Evolutionary conservation across 1,140 invertebrate genomes (phyloP).

Genomic region (Battus philenor): DNA sequence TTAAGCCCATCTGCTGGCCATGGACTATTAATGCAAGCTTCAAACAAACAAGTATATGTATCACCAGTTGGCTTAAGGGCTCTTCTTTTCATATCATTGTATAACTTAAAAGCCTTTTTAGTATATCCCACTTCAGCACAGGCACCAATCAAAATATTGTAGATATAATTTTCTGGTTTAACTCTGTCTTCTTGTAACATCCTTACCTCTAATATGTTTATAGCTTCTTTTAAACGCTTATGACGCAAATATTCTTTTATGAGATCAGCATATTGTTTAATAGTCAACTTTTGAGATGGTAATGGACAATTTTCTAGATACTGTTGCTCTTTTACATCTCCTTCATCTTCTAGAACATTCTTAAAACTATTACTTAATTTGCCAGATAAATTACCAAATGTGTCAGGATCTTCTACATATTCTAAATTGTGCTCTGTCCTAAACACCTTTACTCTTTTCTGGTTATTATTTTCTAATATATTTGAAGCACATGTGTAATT

Average conservation of each 20-base stretch:
- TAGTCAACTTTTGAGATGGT: constrained; percentile 68
- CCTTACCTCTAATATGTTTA: constrained; percentile 83
- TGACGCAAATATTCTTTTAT: constrained; percentile 81
- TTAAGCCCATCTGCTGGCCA: constrained; percentile 79
- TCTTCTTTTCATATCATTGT: constrained; percentile 87
- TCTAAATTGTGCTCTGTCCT: constrained; percentile 47
- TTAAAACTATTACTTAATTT: constrained; percentile 14
- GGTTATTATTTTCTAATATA: neutral
- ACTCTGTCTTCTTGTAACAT: constrained; percentile 86
- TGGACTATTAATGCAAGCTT: constrained; percentile 90
- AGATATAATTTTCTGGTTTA: constrained; percentile 86
- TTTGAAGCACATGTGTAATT: neutral
- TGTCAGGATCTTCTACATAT: constrained; percentile 71
- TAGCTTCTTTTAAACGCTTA: constrained; percentile 82
- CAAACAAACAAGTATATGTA: constrained; percentile 90
- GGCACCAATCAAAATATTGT: constrained; percentile 86
- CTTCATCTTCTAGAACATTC: constrained; percentile 60
- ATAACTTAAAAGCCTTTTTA: constrained; percentile 89
- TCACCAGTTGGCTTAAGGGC: constrained; percentile 80
- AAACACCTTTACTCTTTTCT: constrained; percentile 25
- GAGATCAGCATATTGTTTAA: constrained; percentile 80
- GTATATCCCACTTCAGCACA: constrained; percentile 89
- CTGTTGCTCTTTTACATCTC: constrained; percentile 76
- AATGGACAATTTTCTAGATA: constrained; percentile 66
- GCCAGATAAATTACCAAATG: constrained; percentile 64